These are phyloP conservation scores for Aphrophora alni DNA, from an alignment of 2,888 invertebrate genomes.

Conservation along the genomic window DNA sequence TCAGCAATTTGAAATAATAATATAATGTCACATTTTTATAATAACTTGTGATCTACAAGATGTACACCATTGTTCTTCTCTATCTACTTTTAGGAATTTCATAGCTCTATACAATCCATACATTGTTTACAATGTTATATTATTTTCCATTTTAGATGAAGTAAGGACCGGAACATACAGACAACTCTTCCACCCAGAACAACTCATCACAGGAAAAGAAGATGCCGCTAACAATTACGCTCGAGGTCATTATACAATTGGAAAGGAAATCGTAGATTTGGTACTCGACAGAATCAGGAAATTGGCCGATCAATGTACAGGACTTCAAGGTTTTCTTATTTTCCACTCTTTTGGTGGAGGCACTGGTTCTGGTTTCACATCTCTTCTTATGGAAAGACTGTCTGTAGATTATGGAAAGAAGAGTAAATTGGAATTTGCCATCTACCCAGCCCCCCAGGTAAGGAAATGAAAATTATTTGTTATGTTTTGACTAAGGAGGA, in stretches of 20 bases:
- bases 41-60: too few species aligned
- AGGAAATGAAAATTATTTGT: too few species aligned
- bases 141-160: conserved; percentile 25
- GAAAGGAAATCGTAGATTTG: conserved; percentile 65
- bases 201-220: conserved; percentile 72
- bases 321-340: conserved; percentile 66
- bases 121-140: too few species aligned
- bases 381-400: conserved; percentile 69
- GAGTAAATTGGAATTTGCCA: conserved; percentile 68
- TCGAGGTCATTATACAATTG: conserved; percentile 71
- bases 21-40: too few species aligned
- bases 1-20: too few species aligned
- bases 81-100: too few species aligned
- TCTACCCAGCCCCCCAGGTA: conserved; percentile 68
- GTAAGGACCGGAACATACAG: conserved; percentile 57
- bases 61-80: too few species aligned
- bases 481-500: too few species aligned
- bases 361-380: conserved; percentile 70
- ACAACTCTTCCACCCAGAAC: conserved; percentile 71
- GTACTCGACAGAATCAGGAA: conserved; percentile 64
- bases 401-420: conserved; percentile 72
- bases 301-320: conserved; percentile 64
- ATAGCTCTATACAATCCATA: too few species aligned
- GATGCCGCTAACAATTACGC: conserved; percentile 75
- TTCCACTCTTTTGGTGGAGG: conserved; percentile 70